Conservation (phyloP, 2,888 invertebrate species). For the Rutpela maculata region DNA sequence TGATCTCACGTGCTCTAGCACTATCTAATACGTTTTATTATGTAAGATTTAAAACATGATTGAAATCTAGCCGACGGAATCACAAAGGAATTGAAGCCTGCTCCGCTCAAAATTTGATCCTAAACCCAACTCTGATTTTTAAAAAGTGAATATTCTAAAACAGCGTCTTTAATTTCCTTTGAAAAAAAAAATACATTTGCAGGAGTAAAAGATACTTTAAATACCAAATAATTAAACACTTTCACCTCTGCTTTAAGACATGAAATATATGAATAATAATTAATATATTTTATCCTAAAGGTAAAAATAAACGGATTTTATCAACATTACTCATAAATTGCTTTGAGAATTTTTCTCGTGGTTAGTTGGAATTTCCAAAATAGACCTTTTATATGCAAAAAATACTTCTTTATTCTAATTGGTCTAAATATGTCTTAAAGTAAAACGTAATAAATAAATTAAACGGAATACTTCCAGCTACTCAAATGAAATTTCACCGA, state of each 20-base stretch:
- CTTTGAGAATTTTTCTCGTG: background rate
- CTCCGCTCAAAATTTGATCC: background rate
- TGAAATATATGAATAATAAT: background rate
- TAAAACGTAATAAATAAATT: too few species aligned
- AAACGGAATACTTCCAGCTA: too few species aligned
- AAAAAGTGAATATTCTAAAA: background rate
- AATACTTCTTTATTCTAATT: background rate
- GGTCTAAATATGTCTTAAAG: too few species aligned
- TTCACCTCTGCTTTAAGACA: background rate
- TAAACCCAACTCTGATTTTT: background rate
- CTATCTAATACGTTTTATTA: background rate
- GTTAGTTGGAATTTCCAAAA: background rate
- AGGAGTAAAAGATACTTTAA: background rate
- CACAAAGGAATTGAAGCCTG: background rate
- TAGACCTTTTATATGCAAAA: background rate
- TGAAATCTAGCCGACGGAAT: constrained; percentile 7
- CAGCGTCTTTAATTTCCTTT: background rate
- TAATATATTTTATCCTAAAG: background rate
- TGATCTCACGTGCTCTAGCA: background rate
- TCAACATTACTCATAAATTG: too few species aligned
- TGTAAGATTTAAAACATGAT: background rate
- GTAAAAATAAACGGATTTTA: background rate
- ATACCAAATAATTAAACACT: background rate
- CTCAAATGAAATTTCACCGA: too few species aligned
- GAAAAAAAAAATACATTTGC: background rate